Percentiles rank a stretch among this genome's conserved stretches.
These are phyloP conservation scores for Arenaria interpres DNA, from an alignment of 2,113 vertebrate species.

Conservation along the genomic window DNA sequence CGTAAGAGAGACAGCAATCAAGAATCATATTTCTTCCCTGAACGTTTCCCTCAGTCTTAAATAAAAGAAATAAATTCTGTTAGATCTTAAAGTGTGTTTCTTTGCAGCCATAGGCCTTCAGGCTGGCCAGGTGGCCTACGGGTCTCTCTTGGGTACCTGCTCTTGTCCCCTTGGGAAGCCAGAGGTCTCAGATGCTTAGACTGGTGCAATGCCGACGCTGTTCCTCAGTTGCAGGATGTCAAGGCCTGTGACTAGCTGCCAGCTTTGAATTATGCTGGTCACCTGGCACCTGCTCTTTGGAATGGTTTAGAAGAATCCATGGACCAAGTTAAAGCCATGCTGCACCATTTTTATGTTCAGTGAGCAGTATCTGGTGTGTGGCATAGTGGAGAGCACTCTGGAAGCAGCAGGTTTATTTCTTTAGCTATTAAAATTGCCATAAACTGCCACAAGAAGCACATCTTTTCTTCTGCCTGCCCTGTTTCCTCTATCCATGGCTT, in stretches of 20 bases:
- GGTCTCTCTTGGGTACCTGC: neutral
- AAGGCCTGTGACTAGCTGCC: neutral
- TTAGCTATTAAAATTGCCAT: neutral
- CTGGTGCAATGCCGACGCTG: neutral
- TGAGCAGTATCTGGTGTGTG: neutral
- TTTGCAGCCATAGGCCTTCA: neutral
- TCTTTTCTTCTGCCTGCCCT: neutral
- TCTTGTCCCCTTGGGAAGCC: neutral
- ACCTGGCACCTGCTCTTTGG: neutral
- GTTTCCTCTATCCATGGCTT: neutral
- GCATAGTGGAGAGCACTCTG: neutral
- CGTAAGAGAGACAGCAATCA: neutral
- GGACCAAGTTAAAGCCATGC: neutral
- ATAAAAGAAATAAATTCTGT: neutral
- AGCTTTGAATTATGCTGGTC: neutral
- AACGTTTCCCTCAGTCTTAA: neutral
- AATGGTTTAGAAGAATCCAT: neutral
- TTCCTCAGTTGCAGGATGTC: accelerated
- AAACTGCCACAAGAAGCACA: neutral
- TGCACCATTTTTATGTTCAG: neutral
- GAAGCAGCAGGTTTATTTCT: neutral
- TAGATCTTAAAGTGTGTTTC: neutral
- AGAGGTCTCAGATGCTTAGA: neutral
- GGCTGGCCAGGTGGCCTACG: neutral
- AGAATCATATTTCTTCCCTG: neutral